Evolutionary conservation across 1,140 invertebrate genomes (phyloP), one percentile per base, ranked within the genome.

Genomic region (Procambarus virginalis): DNA sequence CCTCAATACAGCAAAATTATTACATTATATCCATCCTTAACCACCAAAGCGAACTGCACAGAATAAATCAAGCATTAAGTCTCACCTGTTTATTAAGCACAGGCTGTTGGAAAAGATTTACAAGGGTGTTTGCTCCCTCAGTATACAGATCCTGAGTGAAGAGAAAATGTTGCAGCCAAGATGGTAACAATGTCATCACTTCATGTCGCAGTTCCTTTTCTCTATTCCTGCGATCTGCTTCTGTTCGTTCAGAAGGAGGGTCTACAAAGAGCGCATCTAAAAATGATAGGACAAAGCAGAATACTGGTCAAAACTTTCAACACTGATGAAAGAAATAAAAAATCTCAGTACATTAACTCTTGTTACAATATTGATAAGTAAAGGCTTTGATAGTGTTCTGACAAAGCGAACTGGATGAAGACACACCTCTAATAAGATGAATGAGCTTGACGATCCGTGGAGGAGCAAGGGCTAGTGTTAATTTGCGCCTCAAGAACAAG

Each of bases 371-470:
- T 9, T 55, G 12, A 9, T 55, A 55, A 55, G 3, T 55, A 55
- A 55, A 55, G 4, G 51, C 12, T 55, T 55, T 55, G 51, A 55
- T 5, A 55, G 8, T 55, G 12, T 55, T 55, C 51, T 55, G 51
- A 55, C 12, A 55, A 55, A 55, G 12, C 51, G 12, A 55, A 55
- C 8, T 55, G 51, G 14, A 64, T 17, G 17, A 83, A 2, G 22
- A 84, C 91, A 78, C 80, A 92, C 92, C 81, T 89, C 92, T 75
- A 77, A 91, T 86, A 48, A 92, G 86, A 34, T 92, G 89, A 20
- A 92, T 91, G 51, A 92, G 82, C 58, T 89, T 92, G n/a, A 92
- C 90, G 17, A 92, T 85, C 5, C 86, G 87, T 10, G 82, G 91
- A 0, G 91, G 86, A 0, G 86, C 88, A 51, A 92, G 89, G n/a